Percentiles rank a stretch among this genome's conserved stretches.
phyloP scores from a whole-genome alignment of 1,140 invertebrate species.

The Papilio dardanus region DNA sequence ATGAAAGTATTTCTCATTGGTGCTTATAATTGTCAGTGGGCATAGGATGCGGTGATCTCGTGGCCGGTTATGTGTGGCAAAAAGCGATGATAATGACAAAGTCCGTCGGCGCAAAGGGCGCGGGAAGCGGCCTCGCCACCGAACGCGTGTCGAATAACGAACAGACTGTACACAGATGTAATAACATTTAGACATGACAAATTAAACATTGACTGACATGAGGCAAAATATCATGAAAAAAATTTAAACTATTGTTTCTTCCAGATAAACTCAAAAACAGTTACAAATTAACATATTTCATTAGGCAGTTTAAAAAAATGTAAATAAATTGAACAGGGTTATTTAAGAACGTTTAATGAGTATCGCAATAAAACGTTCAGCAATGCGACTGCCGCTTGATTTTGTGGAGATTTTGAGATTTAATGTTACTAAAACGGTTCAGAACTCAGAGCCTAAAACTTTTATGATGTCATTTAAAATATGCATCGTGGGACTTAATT shows the following conservation, averaged over 20 bases:
- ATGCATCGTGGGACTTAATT: not conserved
- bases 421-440: constrained; percentile 16
- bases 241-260: not conserved
- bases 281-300: not conserved
- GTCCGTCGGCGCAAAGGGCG: constrained; percentile 70
- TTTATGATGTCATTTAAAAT: not conserved
- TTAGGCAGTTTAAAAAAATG: not conserved
- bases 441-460: not conserved
- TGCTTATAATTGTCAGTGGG: constrained; percentile 37
- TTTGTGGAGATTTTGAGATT: not conserved
- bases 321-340: not conserved
- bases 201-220: not conserved
- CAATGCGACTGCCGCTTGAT: not conserved
- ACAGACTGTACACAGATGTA: constrained; percentile 45
- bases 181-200: constrained; percentile 38
- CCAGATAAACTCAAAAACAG: too few species aligned
- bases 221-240: not conserved
- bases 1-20: constrained; percentile 30
- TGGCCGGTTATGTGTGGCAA: constrained; percentile 70
- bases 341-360: not conserved
- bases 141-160: constrained; percentile 68
- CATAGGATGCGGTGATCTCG: constrained; percentile 53
- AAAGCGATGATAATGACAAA: constrained; percentile 78
- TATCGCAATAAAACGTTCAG: not conserved
- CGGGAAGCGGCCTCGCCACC: constrained; percentile 53